A percentile compares a stretch with the other conserved stretches of the same genome.
Conservation (phyloP, 2,888 invertebrate genomes). For the Melinopterus prodromus region DNA sequence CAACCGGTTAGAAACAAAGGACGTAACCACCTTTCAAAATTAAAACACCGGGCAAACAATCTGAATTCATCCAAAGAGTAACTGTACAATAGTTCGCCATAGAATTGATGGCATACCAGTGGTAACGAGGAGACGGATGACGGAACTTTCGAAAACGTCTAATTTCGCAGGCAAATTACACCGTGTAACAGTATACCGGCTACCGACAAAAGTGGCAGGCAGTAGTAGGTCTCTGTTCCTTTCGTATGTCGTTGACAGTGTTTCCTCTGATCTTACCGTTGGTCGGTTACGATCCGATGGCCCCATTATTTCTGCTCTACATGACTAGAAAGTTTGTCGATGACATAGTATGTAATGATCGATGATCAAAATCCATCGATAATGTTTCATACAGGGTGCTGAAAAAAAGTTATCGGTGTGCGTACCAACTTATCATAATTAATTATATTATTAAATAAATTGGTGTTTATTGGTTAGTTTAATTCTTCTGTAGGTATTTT, state of each 20-base stretch:
- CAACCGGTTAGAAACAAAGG: neutral
- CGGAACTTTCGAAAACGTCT: neutral
- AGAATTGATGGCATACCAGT: neutral
- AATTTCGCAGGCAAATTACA: neutral
- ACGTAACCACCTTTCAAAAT: neutral
- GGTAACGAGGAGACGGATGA: neutral
- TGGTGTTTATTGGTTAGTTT: too few relatives aligned
- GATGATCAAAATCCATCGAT: neutral
- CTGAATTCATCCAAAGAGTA: neutral
- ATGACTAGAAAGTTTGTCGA: neutral
- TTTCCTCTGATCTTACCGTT: neutral
- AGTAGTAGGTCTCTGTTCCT: constrained; percentile 4
- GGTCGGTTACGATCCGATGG: neutral
- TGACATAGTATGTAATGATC: neutral
- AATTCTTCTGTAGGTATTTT: too few relatives aligned
- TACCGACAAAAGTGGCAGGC: neutral
- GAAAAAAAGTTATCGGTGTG: too few relatives aligned
- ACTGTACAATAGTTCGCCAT: neutral
- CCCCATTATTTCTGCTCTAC: neutral
- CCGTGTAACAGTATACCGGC: neutral
- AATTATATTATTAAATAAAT: too few relatives aligned
- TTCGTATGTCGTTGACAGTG: neutral
- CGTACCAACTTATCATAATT: too few relatives aligned
- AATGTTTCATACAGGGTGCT: neutral
- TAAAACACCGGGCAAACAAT: neutral